Percentiles rank a stretch among this genome's conserved stretches.
Conservation (phyloP, 2,888 invertebrate species). For the Exocentrus adspersus region DNA sequence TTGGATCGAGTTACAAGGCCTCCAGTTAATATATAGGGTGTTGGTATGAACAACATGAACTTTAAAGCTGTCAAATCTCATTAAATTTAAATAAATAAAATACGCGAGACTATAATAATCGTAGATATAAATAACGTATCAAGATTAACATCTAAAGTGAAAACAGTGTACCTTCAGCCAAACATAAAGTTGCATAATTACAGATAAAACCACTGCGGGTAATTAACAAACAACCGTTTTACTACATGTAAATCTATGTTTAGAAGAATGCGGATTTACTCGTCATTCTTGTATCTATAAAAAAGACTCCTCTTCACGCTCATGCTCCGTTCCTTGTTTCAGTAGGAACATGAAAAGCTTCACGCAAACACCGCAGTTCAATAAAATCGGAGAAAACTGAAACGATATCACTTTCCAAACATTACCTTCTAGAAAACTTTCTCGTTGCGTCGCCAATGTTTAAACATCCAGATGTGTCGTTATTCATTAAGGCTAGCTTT, state of each 20-base stretch:
- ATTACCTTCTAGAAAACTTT: conserved; percentile 11
- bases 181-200: neutral
- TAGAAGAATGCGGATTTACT: neutral
- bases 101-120: too few species aligned
- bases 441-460: neutral
- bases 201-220: neutral
- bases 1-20: too few species aligned
- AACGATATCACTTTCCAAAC: conserved; percentile 18
- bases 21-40: too few species aligned
- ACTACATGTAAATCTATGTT: neutral
- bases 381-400: conserved; percentile 6
- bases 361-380: neutral
- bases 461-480: neutral
- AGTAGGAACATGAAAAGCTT: neutral
- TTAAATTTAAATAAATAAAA: too few species aligned
- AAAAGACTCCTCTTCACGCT: neutral
- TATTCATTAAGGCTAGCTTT: neutral
- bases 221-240: neutral
- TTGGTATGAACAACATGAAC: too few species aligned
- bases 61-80: too few species aligned
- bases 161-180: neutral
- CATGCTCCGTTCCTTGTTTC: neutral
- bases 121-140: too few species aligned
- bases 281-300: neutral
- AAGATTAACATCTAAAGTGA: too few species aligned